Percentiles rank a stretch among this genome's conserved stretches.
Evolutionary conservation across 2,797 vertebrate genomes (phyloP).

Genomic region (Moxostoma hubbsi): DNA sequence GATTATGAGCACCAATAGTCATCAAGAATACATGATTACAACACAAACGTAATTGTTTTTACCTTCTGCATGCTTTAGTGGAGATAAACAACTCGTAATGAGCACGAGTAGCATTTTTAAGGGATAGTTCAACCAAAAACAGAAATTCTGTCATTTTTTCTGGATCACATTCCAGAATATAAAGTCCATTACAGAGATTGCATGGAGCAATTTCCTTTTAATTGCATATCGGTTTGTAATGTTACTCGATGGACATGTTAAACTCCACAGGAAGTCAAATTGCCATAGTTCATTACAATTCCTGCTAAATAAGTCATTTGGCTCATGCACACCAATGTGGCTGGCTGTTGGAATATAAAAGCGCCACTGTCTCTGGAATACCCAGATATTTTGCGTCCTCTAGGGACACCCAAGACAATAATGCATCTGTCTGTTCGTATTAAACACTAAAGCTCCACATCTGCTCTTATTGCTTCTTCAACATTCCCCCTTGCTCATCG

Average conservation of each 20-base stretch:
- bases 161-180: background rate
- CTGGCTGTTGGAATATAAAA: background rate
- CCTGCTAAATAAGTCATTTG: background rate
- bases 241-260: no score
- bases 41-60: background rate
- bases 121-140: no score
- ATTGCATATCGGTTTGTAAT: background rate
- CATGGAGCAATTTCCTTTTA: background rate
- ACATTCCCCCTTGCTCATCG: background rate
- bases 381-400: background rate
- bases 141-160: no score
- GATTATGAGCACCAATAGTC: background rate
- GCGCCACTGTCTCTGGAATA: background rate
- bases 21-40: background rate
- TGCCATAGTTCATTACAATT: background rate
- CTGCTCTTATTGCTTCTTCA: background rate
- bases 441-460: background rate
- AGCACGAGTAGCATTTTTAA: no score
- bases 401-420: background rate
- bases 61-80: background rate
- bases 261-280: background rate
- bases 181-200: background rate
- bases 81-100: background rate
- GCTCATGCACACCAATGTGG: background rate
- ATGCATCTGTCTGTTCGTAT: conserved; percentile 2